Percentiles rank a stretch among this genome's conserved stretches.
These are phyloP conservation scores for Temnothorax longispinosus DNA, from an alignment of 1,140 invertebrate species.

Conservation along the genomic window DNA sequence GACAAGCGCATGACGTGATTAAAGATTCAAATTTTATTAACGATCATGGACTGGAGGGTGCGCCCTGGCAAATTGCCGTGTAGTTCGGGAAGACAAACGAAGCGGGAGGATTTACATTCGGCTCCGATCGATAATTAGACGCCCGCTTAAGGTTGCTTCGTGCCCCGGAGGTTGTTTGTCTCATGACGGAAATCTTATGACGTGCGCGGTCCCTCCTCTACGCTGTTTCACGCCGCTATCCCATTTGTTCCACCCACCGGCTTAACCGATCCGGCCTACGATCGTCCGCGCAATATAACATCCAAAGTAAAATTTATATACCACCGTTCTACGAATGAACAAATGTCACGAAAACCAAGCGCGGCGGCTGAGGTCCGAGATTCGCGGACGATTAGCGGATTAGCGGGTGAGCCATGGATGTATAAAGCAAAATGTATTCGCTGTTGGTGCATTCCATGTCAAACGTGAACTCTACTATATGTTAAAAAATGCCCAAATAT, in stretches of 20 bases:
- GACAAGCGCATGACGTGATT: constrained; percentile 44
- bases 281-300: constrained; percentile 59
- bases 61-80: constrained; percentile 17
- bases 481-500: constrained; percentile 2
- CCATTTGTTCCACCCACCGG: constrained; percentile 74
- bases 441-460: constrained; percentile 13
- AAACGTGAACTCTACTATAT: not conserved
- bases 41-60: constrained; percentile 35
- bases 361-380: constrained; percentile 17
- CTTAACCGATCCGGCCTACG: constrained; percentile 52
- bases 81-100: constrained; percentile 62
- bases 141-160: constrained; percentile 68
- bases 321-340: constrained; percentile 65
- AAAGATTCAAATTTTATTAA: constrained; percentile 65
- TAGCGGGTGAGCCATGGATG: constrained; percentile 19
- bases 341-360: constrained; percentile 62
- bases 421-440: constrained; percentile 19
- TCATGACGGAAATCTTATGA: constrained; percentile 74
- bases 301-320: constrained; percentile 71
- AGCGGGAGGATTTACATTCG: constrained; percentile 66
- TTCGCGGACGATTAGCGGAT: constrained; percentile 65
- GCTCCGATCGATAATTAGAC: constrained; percentile 65
- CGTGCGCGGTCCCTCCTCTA: constrained; percentile 69
- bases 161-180: constrained; percentile 72
- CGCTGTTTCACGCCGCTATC: constrained; percentile 69